Percentiles rank a stretch among this genome's conserved stretches.
Evolutionary conservation across 2,113 vertebrate species (phyloP).

Genomic region (Eulacestoma nigropectus): DNA sequence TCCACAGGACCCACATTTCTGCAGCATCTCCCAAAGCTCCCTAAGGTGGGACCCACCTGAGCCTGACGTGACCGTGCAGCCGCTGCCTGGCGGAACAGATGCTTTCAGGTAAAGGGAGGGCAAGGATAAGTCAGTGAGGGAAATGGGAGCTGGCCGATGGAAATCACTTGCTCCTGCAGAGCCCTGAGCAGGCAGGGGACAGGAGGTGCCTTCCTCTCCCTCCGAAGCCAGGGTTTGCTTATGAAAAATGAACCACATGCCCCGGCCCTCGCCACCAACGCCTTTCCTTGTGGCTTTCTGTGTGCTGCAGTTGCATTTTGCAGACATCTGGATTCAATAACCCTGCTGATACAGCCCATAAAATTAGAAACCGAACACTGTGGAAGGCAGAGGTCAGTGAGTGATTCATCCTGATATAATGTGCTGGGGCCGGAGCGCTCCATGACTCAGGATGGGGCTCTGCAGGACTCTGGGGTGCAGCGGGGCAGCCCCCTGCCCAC

Average conservation of each 20-base stretch:
- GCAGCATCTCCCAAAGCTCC: background rate
- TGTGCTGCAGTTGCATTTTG: conserved; percentile 47
- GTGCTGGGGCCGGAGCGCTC: background rate
- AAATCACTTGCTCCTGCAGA: background rate
- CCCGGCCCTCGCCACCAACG: background rate
- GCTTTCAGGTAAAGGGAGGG: background rate
- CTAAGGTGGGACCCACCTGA: background rate
- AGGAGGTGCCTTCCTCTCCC: background rate
- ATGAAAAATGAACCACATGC: conserved; percentile 13
- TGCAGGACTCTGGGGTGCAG: background rate
- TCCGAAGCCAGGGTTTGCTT: background rate
- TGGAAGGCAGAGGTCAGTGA: conserved; percentile 59
- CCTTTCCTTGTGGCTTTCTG: conserved; percentile 23
- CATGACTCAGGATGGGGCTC: background rate
- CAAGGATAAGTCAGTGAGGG: background rate
- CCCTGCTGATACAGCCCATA: conserved; percentile 62
- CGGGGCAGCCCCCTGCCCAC: conserved; percentile 19
- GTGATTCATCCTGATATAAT: conserved; percentile 66
- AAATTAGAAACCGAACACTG: conserved; percentile 68
- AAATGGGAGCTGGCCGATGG: background rate
- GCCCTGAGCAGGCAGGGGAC: background rate
- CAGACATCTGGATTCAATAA: conserved; percentile 74
- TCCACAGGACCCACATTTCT: rapidly evolving
- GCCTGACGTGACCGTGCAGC: background rate
- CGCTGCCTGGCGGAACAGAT: background rate